These are phyloP conservation scores for Criorhina ranunculi DNA, from an alignment of 2,888 invertebrate species.

Conservation along the genomic window DNA sequence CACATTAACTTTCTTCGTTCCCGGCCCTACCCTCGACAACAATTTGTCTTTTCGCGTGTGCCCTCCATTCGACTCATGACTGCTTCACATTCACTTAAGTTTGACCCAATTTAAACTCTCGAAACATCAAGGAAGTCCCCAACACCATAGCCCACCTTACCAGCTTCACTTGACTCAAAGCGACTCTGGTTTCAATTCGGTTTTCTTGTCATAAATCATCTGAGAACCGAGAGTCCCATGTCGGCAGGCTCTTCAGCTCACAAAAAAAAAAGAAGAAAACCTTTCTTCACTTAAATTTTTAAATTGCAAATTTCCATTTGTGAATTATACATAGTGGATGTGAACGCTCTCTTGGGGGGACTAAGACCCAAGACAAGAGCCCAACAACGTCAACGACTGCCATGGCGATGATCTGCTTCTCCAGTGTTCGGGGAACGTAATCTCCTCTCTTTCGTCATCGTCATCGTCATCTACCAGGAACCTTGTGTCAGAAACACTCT, in stretches of 20 bases:
- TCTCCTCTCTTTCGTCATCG: slow-evolving; percentile 42
- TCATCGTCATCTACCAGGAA: slow-evolving; percentile 27
- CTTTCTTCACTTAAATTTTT: slow-evolving; percentile 65
- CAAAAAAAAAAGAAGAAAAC: too few relatives aligned
- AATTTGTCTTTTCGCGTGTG: background rate
- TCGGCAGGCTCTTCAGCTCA: background rate
- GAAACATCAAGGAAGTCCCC: background rate
- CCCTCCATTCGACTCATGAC: background rate
- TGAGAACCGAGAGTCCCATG: slow-evolving; percentile 39
- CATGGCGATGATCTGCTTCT: slow-evolving; percentile 39
- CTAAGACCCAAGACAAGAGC: slow-evolving; percentile 28
- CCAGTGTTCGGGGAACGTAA: slow-evolving; percentile 20
- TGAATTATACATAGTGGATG: slow-evolving; percentile 70
- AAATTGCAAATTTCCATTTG: slow-evolving; percentile 74
- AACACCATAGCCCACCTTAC: slow-evolving; percentile 9
- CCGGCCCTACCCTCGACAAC: background rate
- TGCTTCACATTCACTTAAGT: slow-evolving; percentile 24
- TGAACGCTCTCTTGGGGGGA: slow-evolving; percentile 50
- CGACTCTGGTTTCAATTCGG: slow-evolving; percentile 38
- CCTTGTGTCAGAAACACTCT: slow-evolving; percentile 67
- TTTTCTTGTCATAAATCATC: slow-evolving; percentile 59
- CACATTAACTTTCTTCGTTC: background rate
- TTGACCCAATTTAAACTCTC: slow-evolving; percentile 37
- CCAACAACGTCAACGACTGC: slow-evolving; percentile 1
- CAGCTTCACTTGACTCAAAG: slow-evolving; percentile 25